Evolutionary conservation across 2,888 invertebrate species (phyloP).

Genomic region (Bruchidius siliquastri): DNA sequence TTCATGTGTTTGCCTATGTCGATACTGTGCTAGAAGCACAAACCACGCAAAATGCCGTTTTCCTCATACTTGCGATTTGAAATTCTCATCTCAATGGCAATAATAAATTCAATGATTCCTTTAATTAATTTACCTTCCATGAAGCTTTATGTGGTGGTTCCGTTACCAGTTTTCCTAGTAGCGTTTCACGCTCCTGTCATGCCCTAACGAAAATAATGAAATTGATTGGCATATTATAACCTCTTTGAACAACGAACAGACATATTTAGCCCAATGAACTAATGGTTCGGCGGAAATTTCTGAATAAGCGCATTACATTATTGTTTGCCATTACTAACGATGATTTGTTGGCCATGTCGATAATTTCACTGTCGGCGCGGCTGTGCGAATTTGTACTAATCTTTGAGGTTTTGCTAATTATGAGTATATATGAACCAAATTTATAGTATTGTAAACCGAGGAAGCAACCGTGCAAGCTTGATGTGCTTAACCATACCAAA

Average conservation of each 20-base stretch:
- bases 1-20: no score
- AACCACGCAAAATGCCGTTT: no score
- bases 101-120: no score
- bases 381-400: background rate
- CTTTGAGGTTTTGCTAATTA: background rate
- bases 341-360: background rate
- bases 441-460: no score
- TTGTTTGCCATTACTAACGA: background rate
- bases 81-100: no score
- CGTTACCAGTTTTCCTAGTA: background rate
- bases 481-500: no score
- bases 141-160: background rate
- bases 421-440: background rate
- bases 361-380: background rate
- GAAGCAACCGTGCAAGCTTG: no score
- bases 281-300: background rate
- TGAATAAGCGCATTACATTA: background rate
- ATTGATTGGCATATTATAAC: background rate
- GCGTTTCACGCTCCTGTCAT: background rate
- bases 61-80: no score
- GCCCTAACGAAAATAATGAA: background rate
- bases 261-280: background rate
- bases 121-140: no score
- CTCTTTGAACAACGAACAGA: background rate
- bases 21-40: no score